Conservation (phyloP, 1,140 invertebrate species). For the Capitella teleta region DNA sequence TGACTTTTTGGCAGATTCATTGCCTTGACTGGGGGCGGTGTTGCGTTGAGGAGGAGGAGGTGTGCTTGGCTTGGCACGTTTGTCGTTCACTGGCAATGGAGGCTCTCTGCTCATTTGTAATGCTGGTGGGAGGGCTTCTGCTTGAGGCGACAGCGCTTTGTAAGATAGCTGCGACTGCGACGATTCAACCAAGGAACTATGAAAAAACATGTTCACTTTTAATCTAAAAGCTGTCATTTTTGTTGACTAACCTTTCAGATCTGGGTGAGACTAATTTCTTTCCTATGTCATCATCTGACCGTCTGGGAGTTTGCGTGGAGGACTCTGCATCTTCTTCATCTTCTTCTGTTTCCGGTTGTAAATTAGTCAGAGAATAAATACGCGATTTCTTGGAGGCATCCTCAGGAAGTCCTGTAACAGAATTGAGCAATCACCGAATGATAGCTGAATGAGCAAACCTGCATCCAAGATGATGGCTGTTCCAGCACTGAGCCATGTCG, state of each 20-base stretch:
- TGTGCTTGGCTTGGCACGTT: no score
- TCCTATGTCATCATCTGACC: neutral
- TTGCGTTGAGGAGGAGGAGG: no score
- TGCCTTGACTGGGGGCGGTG: no score
- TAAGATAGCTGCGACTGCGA: conserved; percentile 30
- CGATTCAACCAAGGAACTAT: neutral
- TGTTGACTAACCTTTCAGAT: neutral
- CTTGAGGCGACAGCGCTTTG: conserved; percentile 29
- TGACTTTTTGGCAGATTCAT: no score
- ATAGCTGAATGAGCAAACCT: conserved; percentile 16
- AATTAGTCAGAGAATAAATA: neutral
- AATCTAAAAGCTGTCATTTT: neutral
- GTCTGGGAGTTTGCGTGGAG: neutral
- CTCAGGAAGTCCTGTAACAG: neutral
- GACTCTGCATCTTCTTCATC: neutral
- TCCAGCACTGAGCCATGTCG: conserved; percentile 23
- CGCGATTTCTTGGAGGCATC: neutral
- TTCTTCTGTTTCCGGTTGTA: neutral
- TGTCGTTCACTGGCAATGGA: no score
- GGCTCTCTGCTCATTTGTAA: conserved; percentile 11
- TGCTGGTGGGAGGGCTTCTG: conserved; percentile 25
- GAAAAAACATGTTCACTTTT: neutral
- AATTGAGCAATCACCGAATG: neutral
- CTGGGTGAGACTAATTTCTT: neutral
- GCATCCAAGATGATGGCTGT: conserved; percentile 31